These are phyloP conservation scores for Hybos culiciformis DNA, from an alignment of 2,888 invertebrate genomes.

Conservation along the genomic window DNA sequence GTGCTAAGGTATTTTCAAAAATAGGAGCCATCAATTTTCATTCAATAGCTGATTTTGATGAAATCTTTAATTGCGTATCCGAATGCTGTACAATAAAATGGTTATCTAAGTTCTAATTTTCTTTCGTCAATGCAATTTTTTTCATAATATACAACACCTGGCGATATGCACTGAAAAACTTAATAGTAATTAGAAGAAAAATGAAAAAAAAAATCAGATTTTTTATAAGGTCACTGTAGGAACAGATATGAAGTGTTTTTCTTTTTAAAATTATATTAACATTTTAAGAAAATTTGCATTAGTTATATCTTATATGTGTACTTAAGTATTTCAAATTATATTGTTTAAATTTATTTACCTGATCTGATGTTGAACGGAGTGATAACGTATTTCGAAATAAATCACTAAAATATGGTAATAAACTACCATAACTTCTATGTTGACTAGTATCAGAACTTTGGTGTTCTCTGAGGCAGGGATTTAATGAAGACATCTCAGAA, in stretches of 20 bases:
- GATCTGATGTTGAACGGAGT: conserved; percentile 23
- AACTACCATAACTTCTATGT: conserved; percentile 27
- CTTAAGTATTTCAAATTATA: background rate
- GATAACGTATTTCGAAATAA: conserved; percentile 28
- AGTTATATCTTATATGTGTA: background rate
- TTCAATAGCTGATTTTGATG: too few relatives aligned
- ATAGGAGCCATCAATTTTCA: too few relatives aligned
- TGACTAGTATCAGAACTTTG: conserved; percentile 14
- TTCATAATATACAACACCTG: too few relatives aligned
- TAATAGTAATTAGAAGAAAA: background rate
- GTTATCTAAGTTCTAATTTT: too few relatives aligned
- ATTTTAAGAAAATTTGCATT: background rate
- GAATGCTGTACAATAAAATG: too few relatives aligned
- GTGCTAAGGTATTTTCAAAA: too few relatives aligned
- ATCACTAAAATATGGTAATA: conserved; percentile 30
- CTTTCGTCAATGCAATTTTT: too few relatives aligned
- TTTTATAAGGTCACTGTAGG: conserved; percentile 3
- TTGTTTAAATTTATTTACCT: conserved; percentile 20
- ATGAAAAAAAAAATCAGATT: background rate
- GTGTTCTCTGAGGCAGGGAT: conserved; percentile 20
- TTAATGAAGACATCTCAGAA: conserved; percentile 34
- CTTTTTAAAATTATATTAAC: background rate
- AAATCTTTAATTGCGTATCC: too few relatives aligned
- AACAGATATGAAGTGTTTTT: background rate
- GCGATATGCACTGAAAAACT: too few relatives aligned